phyloP scores from a whole-genome alignment of 2,797 vertebrate genomes.

The Nothura maculosa region DNA sequence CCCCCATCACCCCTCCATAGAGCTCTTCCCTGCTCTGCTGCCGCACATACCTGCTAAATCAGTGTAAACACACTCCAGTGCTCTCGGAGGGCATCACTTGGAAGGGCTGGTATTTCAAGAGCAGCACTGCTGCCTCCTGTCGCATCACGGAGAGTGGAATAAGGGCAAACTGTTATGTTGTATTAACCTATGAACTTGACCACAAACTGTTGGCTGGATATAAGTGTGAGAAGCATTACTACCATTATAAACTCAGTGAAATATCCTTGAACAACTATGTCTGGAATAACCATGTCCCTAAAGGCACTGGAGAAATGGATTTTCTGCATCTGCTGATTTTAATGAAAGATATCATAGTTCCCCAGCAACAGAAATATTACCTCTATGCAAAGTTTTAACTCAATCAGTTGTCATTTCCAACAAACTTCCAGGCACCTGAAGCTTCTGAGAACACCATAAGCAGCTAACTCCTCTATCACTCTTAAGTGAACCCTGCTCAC shows the following conservation, averaged over 20 bases:
- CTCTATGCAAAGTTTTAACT: neutral
- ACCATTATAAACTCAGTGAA: neutral
- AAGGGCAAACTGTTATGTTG: neutral
- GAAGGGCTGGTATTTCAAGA: constrained; percentile 58
- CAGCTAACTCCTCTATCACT: neutral
- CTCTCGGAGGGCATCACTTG: constrained; percentile 23
- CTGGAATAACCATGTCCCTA: neutral
- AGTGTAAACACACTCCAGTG: constrained; percentile 47
- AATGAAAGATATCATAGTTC: neutral
- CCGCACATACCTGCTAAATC: constrained; percentile 65
- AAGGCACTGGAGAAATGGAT: neutral
- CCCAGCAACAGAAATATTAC: neutral
- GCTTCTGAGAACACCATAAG: neutral
- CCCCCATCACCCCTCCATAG: neutral
- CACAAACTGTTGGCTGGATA: neutral
- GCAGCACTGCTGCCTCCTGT: neutral
- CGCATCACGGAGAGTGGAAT: neutral
- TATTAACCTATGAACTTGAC: neutral
- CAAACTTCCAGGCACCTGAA: neutral
- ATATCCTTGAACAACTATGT: neutral
- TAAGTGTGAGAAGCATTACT: neutral
- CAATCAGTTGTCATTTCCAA: neutral
- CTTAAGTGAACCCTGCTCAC: neutral
- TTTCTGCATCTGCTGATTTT: neutral
- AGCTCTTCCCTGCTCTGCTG: constrained; percentile 2